Conservation (phyloP, 2,888 invertebrate genomes). For the Lepidonotus clava region DNA sequence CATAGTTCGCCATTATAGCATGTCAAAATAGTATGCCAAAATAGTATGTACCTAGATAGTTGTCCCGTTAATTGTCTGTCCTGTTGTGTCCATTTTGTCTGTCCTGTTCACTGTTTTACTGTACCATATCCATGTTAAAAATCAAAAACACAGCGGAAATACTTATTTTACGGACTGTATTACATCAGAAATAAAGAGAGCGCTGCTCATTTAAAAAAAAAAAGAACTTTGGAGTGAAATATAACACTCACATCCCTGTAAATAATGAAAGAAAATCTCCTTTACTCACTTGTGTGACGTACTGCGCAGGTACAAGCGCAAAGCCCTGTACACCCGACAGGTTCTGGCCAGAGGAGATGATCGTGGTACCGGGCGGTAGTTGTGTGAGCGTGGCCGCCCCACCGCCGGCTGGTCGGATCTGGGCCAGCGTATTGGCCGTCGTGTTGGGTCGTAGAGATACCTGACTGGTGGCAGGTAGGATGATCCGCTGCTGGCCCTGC, state of each 20-base stretch:
- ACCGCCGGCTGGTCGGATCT: conserved; percentile 70
- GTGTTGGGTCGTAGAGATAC: conserved; percentile 59
- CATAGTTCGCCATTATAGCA: no score
- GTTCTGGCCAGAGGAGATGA: conserved; percentile 78
- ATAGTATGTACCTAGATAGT: no score
- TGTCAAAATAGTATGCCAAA: no score
- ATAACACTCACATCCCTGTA: not conserved
- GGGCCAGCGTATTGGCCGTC: conserved; percentile 66
- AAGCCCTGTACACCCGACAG: conserved; percentile 78
- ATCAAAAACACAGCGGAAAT: not conserved
- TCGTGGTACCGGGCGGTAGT: conserved; percentile 76
- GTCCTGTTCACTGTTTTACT: no score
- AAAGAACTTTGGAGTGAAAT: not conserved
- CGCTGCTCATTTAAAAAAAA: not conserved
- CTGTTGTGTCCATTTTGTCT: not conserved
- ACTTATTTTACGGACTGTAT: no score
- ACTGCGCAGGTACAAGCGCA: conserved; percentile 84
- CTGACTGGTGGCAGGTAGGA: conserved; percentile 73
- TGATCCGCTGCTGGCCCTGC: conserved; percentile 67
- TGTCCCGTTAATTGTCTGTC: no score
- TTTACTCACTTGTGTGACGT: conserved; percentile 81
- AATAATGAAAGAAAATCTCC: not conserved
- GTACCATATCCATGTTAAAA: no score
- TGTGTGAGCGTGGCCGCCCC: conserved; percentile 72
- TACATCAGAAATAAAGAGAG: not conserved